These are phyloP conservation scores for Apotomis capreana DNA, from an alignment of 2,888 invertebrate genomes.

Conservation along the genomic window DNA sequence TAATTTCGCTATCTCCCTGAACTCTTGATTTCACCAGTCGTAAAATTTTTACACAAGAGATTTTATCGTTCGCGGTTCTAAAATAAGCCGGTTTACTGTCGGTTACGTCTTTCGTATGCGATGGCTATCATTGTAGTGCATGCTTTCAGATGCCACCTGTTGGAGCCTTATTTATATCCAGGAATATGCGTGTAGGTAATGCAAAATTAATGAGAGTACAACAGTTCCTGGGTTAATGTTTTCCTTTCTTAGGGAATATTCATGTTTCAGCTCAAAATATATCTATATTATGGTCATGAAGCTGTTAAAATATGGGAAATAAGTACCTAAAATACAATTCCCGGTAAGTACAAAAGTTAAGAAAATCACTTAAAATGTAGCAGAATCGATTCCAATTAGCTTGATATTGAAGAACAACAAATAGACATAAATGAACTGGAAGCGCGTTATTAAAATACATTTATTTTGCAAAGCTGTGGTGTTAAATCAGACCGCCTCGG, in stretches of 20 bases:
- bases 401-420: not conserved
- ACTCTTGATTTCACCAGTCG: constrained; percentile 66
- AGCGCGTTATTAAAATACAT: constrained; percentile 22
- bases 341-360: too few relatives aligned
- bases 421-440: not conserved
- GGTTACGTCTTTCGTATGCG: constrained; percentile 53
- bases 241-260: not conserved
- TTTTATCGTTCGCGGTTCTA: constrained; percentile 61
- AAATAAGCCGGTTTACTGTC: constrained; percentile 60
- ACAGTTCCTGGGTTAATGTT: constrained; percentile 8
- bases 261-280: too few relatives aligned
- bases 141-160: constrained; percentile 66
- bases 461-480: constrained; percentile 34
- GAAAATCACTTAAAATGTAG: too few relatives aligned
- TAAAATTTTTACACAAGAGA: constrained; percentile 65
- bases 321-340: too few relatives aligned
- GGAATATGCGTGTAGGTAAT: constrained; percentile 51
- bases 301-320: too few relatives aligned
- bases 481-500: constrained; percentile 52
- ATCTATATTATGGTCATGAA: too few relatives aligned
- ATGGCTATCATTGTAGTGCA: constrained; percentile 64
- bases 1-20: constrained; percentile 59
- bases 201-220: constrained; percentile 41
- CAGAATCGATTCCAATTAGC: too few relatives aligned
- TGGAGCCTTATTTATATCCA: constrained; percentile 65